Evolutionary conservation across 2,888 invertebrate genomes (phyloP), one percentile per base, ranked within the genome.

Genomic region (Silvanus unidentatus): DNA sequence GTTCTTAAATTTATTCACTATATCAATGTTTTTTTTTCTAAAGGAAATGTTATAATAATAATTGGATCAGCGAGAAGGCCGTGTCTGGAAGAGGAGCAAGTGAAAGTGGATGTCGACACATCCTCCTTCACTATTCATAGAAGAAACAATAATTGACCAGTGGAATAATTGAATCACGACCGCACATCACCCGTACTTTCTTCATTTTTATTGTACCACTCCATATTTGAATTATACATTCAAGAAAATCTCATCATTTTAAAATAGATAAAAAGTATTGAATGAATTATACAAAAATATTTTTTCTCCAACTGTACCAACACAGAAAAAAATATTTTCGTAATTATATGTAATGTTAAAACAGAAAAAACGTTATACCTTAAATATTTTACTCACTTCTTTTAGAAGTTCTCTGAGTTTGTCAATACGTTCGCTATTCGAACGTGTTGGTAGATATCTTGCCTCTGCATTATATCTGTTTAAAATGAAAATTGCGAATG

Each of bases 341-440:
- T 8, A 28, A 10, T 28, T 28, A 8, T 28, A 28, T 9, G 8
- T 28, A 28, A 28, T 9, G 28, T 8, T 28, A 28, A 12, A 12
- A 12, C 6, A 32, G 4, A 12, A 8, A 22, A 22, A 37, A 16
- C 13, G 13, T n/a, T 13, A 43, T 47, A 48, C 48, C 45, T 49
- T 44, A 32, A 36, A 36, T 15, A 49, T 47, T 39, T 47, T 57
- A 69, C 76, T 72, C 68, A 77, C 77, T 71, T 77, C 76, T 69
- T 74, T 72, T 65, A 77, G 70, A 52, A 77, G 63, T 56, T 77
- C 77, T 53, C 74, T 68, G 53, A 77, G 64, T 68, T 76, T 77
- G 60, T 77, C 77, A 62, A 77, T 65, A 59, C 75, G 70, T 60
- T 77, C 77, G 43, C 70, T 70, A 55, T 73, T 73, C 52, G 72